A percentile compares a stretch with the other conserved stretches of the same genome.
phyloP scores from a whole-genome alignment of 1,140 invertebrate genomes.

The Leptopilina boulardi region DNA sequence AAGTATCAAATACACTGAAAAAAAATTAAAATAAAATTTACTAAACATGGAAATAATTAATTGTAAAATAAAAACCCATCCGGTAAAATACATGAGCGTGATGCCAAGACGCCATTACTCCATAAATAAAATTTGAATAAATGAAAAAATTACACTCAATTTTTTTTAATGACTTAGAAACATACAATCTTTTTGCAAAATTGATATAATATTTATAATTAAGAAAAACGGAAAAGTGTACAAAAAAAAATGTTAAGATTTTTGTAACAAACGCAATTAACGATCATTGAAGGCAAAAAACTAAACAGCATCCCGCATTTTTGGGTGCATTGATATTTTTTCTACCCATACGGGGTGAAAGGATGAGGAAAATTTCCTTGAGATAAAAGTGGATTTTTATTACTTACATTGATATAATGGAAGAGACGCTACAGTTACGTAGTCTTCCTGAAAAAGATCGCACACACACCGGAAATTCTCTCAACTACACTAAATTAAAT shows the following conservation, averaged over 20 bases:
- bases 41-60: no score
- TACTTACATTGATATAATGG: background rate
- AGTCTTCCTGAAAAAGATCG: background rate
- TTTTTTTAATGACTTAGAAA: background rate
- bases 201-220: background rate
- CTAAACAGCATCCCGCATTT: background rate
- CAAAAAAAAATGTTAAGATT: background rate
- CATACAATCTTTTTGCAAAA: background rate
- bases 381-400: conserved; percentile 15
- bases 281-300: background rate
- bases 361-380: no score
- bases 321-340: background rate
- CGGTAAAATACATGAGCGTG: background rate
- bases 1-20: background rate
- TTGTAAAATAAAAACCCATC: background rate
- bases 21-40: background rate
- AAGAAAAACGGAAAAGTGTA: background rate
- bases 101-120: background rate
- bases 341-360: no score
- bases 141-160: background rate
- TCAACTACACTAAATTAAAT: background rate
- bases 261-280: background rate
- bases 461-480: background rate
- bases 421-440: conserved; percentile 19
- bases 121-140: background rate